Evolutionary conservation across 2,797 vertebrate genomes (phyloP).

Genomic region (Leuciscus waleckii): DNA sequence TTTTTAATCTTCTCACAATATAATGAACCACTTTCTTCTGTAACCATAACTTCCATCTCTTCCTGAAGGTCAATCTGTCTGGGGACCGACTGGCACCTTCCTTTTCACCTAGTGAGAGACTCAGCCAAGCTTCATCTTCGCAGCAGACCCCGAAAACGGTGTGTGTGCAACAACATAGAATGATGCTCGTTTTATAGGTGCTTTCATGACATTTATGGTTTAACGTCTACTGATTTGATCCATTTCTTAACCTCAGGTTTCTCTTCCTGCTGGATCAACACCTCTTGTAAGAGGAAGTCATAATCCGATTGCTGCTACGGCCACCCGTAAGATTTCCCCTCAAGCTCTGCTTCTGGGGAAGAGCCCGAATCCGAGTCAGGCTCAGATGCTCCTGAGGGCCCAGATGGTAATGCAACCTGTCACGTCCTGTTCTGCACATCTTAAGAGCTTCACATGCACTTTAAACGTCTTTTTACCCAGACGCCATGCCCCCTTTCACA

Average conservation of each 20-base stretch:
- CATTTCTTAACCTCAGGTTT: conserved; percentile 75
- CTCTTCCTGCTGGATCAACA: conserved; percentile 84
- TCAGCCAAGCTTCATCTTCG: conserved; percentile 77
- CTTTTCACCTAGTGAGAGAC: conserved; percentile 73
- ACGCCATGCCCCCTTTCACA: neutral
- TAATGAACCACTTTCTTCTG: neutral
- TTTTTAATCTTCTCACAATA: neutral
- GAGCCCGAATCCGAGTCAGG: conserved; percentile 89
- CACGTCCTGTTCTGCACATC: conserved; percentile 10
- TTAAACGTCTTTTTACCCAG: neutral
- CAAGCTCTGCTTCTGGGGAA: conserved; percentile 93
- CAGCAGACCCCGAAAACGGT: conserved; percentile 72
- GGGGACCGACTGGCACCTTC: conserved; percentile 81
- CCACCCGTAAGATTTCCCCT: conserved; percentile 85
- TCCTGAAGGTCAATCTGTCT: conserved; percentile 81
- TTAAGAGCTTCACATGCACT: neutral
- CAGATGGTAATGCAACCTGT: conserved; percentile 86
- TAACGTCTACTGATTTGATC: neutral
- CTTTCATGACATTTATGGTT: neutral
- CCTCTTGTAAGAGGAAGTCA: conserved; percentile 87
- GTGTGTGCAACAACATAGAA: conserved; percentile 19
- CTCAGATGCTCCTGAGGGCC: conserved; percentile 95
- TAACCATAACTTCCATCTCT: neutral
- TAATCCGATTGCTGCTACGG: conserved; percentile 83
- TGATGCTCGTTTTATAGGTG: neutral